Evolutionary conservation across 2,888 invertebrate species (phyloP), one percentile per base, ranked within the genome.

Genomic region (Cryptocephalus moraei): DNA sequence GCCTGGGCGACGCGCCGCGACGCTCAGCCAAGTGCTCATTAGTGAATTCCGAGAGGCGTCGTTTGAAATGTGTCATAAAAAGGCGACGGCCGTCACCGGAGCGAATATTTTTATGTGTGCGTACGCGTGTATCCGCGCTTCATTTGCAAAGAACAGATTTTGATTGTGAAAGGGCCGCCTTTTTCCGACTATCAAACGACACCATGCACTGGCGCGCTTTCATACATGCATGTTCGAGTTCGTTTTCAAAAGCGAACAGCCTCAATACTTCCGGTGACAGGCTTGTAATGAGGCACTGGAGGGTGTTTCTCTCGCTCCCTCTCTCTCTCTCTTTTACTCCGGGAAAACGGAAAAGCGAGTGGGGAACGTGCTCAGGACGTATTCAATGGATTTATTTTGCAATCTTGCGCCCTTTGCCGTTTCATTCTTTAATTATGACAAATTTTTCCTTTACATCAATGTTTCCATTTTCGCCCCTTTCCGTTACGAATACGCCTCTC

Each of bases 31-130:
- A 66, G 65, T 66, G 65, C 67, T 68, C 68, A 68, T 68, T 68
- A 68, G 68, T 64, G 66, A 67, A 68, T 68, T 67, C 68, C 66
- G 62, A 64, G 61, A 67, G 68, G 66, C 67, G 66, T 68, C 66
- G 67, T 64, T 66, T 66, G 66, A 66, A 66, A 66, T 59, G 65
- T 66, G 66, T 67, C 67, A 66, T 65, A 66, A 67, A 66, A 68
- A 67, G 62, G 57, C 64, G 66, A 60, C 66, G 65, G 14, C 49
- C 49, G 32, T n/a, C 8, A 14, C 46, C 46, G 43, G 36, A 4
- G 11, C 32, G 39, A 36, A 32, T 50, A 50, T 52, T 47, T 52
- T 52, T 52, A 49, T 49, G 47, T 50, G 49, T 54, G 49, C 47
- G 47, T 50, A 48, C 55, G 49, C 36, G 36, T 36, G 36, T 47